phyloP scores from a whole-genome alignment of 2,888 invertebrate species.

The Gastrophysa polygoni region DNA sequence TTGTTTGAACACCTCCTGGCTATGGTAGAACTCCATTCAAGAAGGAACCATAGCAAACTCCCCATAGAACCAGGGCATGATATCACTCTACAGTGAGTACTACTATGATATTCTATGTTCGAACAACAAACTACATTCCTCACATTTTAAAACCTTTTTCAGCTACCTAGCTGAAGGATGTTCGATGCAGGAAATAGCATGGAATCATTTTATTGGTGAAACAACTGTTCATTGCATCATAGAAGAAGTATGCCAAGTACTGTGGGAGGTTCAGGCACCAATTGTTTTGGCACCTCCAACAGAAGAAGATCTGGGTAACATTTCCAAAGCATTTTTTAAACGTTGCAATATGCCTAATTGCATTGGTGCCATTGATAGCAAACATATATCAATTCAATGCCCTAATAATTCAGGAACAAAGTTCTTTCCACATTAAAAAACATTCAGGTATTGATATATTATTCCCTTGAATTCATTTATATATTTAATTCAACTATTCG shows the following conservation, averaged over 20 bases:
- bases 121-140: neutral
- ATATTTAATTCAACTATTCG: neutral
- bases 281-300: neutral
- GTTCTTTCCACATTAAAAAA: conserved; percentile 13
- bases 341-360: conserved; percentile 12
- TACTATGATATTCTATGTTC: too few species aligned
- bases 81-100: conserved; percentile 11
- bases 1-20: conserved; percentile 12
- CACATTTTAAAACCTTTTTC: neutral
- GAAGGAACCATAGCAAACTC: neutral
- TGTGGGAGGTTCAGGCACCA: neutral
- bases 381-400: conserved; percentile 5
- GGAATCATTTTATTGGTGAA: neutral
- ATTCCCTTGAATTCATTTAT: neutral
- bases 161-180: neutral
- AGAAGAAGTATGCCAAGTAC: neutral
- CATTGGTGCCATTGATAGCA: conserved; percentile 14
- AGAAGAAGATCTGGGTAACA: neutral
- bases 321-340: conserved; percentile 7
- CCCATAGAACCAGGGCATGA: neutral
- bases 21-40: neutral
- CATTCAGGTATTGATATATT: neutral
- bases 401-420: conserved; percentile 8
- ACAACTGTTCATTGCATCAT: neutral
- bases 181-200: neutral